phyloP scores from a whole-genome alignment of 2,888 invertebrate genomes.

The Cremastinae sp. region DNA sequence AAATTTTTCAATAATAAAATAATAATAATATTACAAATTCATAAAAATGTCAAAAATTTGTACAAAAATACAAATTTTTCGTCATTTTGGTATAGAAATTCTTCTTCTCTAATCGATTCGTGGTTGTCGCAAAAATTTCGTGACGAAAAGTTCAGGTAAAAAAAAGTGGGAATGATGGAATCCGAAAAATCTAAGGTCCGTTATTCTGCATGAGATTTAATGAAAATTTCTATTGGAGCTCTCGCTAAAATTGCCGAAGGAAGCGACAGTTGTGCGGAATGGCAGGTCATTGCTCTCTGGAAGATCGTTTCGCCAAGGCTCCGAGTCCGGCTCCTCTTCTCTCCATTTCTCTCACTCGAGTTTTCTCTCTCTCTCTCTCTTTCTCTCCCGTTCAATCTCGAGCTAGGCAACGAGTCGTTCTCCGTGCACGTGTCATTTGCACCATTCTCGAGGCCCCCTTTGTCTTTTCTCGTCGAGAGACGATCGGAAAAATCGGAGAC shows the following conservation, averaged over 20 bases:
- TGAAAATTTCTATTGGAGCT: constrained; percentile 23
- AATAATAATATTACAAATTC: no score
- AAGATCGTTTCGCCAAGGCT: constrained; percentile 39
- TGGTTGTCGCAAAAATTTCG: not conserved
- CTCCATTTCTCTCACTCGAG: constrained; percentile 15
- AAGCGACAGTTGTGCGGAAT: not conserved
- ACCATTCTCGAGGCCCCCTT: constrained; percentile 22
- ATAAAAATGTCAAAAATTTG: not conserved
- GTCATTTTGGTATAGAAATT: not conserved
- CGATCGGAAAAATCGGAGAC: constrained; percentile 33
- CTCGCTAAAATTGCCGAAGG: constrained; percentile 10
- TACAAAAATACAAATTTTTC: not conserved
- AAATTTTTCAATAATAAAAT: no score
- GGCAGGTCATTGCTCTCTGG: constrained; percentile 47
- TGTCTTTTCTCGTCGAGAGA: not conserved
- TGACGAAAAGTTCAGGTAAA: not conserved
- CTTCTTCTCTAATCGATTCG: no score
- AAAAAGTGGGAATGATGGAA: not conserved
- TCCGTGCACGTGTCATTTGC: constrained; percentile 11
- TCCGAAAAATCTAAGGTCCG: not conserved
- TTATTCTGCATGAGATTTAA: not conserved
- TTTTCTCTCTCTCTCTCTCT: not conserved
- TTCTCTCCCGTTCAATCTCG: not conserved
- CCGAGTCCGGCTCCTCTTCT: not conserved
- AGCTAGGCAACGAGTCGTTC: constrained; percentile 12